These are phyloP conservation scores for Ceratina calcarata DNA, from an alignment of 1,140 invertebrate species.

Conservation along the genomic window DNA sequence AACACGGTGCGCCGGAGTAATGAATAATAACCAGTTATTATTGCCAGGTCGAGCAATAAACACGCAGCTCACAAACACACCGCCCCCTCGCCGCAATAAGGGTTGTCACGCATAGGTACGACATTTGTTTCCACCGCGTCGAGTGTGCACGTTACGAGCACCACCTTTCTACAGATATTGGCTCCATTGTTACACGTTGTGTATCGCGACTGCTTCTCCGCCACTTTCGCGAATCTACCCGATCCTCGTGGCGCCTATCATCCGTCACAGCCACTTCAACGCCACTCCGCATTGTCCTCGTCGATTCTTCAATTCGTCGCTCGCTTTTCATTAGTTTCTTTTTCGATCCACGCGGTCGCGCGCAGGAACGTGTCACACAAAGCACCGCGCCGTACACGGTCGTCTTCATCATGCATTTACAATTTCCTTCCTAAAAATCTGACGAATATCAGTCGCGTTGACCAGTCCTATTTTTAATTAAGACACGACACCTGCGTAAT, in stretches of 20 bases:
- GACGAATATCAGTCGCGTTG: not conserved
- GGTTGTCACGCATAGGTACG: conserved; percentile 64
- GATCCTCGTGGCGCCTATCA: conserved; percentile 49
- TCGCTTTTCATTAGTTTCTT: conserved; percentile 29
- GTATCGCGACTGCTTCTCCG: conserved; percentile 65
- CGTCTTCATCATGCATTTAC: conserved; percentile 11
- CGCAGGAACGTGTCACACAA: not conserved
- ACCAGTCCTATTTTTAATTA: not conserved
- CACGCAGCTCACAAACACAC: conserved; percentile 60
- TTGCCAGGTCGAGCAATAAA: conserved; percentile 74
- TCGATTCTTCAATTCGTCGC: conserved; percentile 55
- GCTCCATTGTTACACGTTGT: conserved; percentile 70
- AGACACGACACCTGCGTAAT: too few species aligned
- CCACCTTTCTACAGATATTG: conserved; percentile 70
- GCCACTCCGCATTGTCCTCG: conserved; percentile 46
- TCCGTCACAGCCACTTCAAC: conserved; percentile 56
- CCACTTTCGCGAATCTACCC: conserved; percentile 55
- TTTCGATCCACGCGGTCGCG: not conserved
- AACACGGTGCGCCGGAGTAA: conserved; percentile 51
- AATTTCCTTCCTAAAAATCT: not conserved
- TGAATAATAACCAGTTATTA: conserved; percentile 75
- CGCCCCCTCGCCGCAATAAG: conserved; percentile 52
- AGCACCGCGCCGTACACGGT: not conserved
- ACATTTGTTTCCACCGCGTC: conserved; percentile 67
- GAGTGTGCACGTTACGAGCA: conserved; percentile 65